Conservation (phyloP, 2,113 vertebrate species). For the Semicossyphus pulcher region DNA sequence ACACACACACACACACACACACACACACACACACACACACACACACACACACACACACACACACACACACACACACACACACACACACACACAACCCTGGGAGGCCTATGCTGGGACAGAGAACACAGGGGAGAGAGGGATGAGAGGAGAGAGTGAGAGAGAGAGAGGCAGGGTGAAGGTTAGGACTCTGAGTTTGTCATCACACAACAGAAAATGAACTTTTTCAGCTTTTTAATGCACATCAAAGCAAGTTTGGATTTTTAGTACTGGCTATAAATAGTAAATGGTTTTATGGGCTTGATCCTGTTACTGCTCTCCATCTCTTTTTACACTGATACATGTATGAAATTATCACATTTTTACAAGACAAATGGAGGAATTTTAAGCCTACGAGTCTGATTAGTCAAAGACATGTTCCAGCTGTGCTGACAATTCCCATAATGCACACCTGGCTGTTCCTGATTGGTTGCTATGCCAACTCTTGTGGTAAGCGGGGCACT, state of each 20-base stretch:
- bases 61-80: slow-evolving; percentile 22
- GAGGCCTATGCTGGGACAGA: slow-evolving; percentile 61
- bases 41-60: slow-evolving; percentile 43
- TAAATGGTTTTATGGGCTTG: neutral
- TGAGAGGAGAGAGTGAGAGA: slow-evolving; percentile 32
- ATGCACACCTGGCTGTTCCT: neutral
- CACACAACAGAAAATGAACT: slow-evolving; percentile 46
- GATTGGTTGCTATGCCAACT: slow-evolving; percentile 40
- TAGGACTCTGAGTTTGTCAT: slow-evolving; percentile 57
- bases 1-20: slow-evolving; percentile 45
- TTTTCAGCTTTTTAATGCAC: slow-evolving; percentile 25
- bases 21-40: slow-evolving; percentile 18
- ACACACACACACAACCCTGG: slow-evolving; percentile 52
- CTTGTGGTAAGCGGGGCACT: neutral
- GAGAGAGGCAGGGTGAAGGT: slow-evolving; percentile 61
- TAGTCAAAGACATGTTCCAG: slow-evolving; percentile 11
- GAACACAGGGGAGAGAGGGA: slow-evolving; percentile 66
- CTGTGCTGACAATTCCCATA: slow-evolving; percentile 15
- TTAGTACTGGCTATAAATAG: neutral
- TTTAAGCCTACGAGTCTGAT: slow-evolving; percentile 7
- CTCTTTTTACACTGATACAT: neutral
- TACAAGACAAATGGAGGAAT: too few relatives aligned
- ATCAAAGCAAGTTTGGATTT: slow-evolving; percentile 1
- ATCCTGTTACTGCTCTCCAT: too few relatives aligned
- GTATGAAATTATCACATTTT: neutral